These are phyloP conservation scores for Anas capensis DNA, from an alignment of 2,797 vertebrate species.

Conservation along the genomic window DNA sequence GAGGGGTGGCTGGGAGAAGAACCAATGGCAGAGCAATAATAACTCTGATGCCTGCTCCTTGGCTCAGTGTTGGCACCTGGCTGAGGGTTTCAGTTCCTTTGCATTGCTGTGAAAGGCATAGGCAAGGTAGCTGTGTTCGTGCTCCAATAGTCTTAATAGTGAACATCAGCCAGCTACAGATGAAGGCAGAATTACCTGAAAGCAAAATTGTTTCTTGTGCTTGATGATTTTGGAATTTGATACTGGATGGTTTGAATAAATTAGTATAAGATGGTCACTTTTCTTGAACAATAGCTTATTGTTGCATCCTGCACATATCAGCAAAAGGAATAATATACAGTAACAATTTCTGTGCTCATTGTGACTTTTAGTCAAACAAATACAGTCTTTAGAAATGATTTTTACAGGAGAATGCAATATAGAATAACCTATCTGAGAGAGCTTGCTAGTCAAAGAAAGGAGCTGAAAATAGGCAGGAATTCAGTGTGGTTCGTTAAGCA, in stretches of 20 bases:
- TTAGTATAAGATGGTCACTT: not conserved
- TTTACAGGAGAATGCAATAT: not conserved
- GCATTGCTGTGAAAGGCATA: not conserved
- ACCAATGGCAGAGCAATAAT: not conserved
- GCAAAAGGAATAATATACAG: not conserved
- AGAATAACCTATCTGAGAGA: not conserved
- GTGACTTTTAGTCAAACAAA: not conserved
- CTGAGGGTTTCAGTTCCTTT: not conserved
- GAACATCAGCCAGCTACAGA: not conserved
- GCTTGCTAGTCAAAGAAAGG: not conserved
- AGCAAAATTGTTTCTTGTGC: not conserved
- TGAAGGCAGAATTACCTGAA: not conserved
- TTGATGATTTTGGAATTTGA: not conserved
- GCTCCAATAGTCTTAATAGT: not conserved
- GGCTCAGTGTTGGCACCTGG: not conserved
- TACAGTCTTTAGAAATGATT: not conserved
- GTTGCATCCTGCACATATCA: fast-evolving
- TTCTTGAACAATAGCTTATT: not conserved
- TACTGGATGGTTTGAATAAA: fast-evolving
- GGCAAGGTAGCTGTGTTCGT: not conserved
- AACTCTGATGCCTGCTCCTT: not conserved
- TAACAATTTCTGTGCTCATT: not conserved
- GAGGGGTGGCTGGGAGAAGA: not conserved
- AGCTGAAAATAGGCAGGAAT: not conserved
- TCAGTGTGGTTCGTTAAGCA: not conserved